Evolutionary conservation across 1,140 invertebrate genomes (phyloP), one percentile per base, ranked within the genome.

Genomic region (Cherax quadricarinatus): DNA sequence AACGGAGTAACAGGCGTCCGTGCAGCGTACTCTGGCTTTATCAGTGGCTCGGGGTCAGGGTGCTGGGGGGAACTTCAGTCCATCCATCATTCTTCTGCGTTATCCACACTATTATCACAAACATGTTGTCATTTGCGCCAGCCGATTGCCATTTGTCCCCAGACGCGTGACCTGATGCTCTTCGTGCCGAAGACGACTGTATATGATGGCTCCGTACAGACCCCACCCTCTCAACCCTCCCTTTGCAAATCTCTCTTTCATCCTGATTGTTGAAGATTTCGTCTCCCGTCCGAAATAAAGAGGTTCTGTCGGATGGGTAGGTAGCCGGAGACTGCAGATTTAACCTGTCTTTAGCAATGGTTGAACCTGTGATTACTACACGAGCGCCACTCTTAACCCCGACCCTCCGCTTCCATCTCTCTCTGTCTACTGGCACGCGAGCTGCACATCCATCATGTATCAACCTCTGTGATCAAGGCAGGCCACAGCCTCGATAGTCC

Each of bases 361-460:
- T 85, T 90, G 88, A 90, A 85, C 88, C 88, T 90, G 48, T 90
- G 81, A 90, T 90, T 90, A 90, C 81, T 41, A 90, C 88, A 78
- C 81, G 82, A 75, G 81, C 88, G 49, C 82, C 81, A 70, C 49
- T 80, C 88, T 90, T 90, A 75, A 85, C 88, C 51, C 86, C 78
- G 53, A 24, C 75, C 24, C 78, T 88, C 86, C 75, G 62, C 79
- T 81, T 88, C 86, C 78, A 80, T 88, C 86, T 88, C 86, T 88
- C 86, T 88, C 78, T 88, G 78, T 88, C 86, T 14, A 48, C 49
- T 24, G 51, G n/a, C 86, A 88, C 86, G 86, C 86, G 86, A 88
- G 78, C 9, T 30, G n/a, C 75, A n/a, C 51, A 88, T 88, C 78
- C 86, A 48, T 88, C 86, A 80, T 21, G 4, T 57, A 53, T 80